phyloP scores from a whole-genome alignment of 2,113 vertebrate genomes.

The Candoia aspera region DNA sequence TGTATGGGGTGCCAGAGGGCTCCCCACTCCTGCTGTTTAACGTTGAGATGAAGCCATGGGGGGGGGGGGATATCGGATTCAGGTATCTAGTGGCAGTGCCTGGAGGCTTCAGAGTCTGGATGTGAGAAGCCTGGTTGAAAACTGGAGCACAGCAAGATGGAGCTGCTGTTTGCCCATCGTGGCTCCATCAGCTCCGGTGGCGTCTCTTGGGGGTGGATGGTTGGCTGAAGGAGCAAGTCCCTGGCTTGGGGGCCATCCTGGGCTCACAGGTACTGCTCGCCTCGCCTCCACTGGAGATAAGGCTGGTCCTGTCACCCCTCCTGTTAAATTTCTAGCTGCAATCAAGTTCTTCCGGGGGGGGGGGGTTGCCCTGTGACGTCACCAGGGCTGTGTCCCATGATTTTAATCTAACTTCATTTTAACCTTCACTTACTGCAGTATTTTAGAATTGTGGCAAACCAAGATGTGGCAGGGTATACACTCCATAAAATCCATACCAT shows the following conservation, averaged over 20 bases:
- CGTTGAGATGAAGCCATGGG: no score
- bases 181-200: background rate
- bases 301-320: background rate
- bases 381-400: background rate
- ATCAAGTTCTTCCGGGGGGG: background rate
- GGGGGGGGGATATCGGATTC: background rate
- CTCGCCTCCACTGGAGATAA: background rate
- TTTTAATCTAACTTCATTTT: background rate
- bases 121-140: background rate
- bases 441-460: background rate
- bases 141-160: background rate
- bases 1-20: background rate
- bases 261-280: background rate
- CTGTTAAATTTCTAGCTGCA: background rate
- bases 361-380: background rate
- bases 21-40: no score
- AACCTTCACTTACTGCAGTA: background rate
- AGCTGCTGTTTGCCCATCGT: background rate
- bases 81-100: no score
- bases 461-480: background rate
- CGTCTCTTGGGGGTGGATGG: background rate
- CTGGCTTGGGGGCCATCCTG: background rate
- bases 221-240: background rate
- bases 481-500: background rate
- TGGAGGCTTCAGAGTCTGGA: background rate